Evolutionary conservation across 2,888 invertebrate genomes (phyloP), one percentile per base, ranked within the genome.

Genomic region (Masnerella sp.): DNA sequence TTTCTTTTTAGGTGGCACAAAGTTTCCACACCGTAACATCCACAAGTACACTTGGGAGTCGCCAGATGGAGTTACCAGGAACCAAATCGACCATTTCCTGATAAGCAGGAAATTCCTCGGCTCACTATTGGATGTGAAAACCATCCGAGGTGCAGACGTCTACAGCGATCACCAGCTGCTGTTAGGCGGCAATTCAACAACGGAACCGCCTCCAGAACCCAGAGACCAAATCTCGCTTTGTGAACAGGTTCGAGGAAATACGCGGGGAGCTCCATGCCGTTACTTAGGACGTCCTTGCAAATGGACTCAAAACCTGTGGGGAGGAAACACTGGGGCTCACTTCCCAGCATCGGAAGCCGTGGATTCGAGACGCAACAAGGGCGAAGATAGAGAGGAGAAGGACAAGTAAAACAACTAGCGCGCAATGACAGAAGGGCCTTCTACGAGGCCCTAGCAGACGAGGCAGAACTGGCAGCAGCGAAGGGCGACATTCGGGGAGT

Each of bases 1-100:
- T n/a, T n/a, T n/a, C n/a, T n/a, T n/a, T n/a, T n/a, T n/a, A n/a
- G n/a, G 43, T 22, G 22, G 43, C 11, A 43, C 22, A 12, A 45
- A 51, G 8, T 51, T 51, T 51, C 32, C 20, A 5, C 32, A 51
- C 20, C 32, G 34, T 11, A 34, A 51, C 0, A 52, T 52, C 12
- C 38, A 52, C 25, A 52, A 38, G 9, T 52, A 52, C 9, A 52
- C 25, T 25, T 52, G 52, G 25, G 20, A 20, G 12, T 51, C 34
- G 1, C 20, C 32, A 4, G 34, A 34, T 51, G 34, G 20, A 1
- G 20, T 20, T 7, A 51, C 28, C n/a, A 5, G 42, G 5, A 42
- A 42, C 42, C 20, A 42, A 5, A 22, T 11, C 22, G 42, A 30
- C 30, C 2, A 30, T n/a, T 30, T 9, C 9, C 9, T 30, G 30